Evolutionary conservation across 2,797 vertebrate species (phyloP).

Genomic region (Distichodus sexfasciatus): DNA sequence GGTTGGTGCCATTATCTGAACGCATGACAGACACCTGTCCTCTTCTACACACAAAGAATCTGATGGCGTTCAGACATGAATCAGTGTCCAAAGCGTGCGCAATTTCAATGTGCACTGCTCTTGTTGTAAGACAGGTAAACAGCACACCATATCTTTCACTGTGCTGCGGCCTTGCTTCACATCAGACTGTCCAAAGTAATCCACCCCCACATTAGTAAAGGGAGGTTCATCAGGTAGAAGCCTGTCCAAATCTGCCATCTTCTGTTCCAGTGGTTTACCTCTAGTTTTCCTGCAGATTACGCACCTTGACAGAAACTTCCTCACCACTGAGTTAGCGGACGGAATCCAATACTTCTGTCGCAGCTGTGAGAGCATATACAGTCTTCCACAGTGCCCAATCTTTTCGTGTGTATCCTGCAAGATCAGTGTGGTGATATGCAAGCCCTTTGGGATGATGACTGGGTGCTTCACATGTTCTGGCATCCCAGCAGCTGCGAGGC

Average conservation of each 20-base stretch:
- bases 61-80: constrained; percentile 6
- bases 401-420: constrained; percentile 27
- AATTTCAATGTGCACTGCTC: constrained; percentile 24
- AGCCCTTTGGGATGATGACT: constrained; percentile 25
- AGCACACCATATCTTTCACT: constrained; percentile 13
- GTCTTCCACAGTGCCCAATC: constrained; percentile 27
- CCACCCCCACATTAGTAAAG: constrained; percentile 2
- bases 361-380: constrained; percentile 33
- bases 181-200: background rate
- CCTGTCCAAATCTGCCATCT: constrained; percentile 31
- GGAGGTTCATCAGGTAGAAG: constrained; percentile 24
- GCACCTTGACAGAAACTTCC: constrained; percentile 15
- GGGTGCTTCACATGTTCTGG: constrained; percentile 35
- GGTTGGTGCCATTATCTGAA: constrained; percentile 3
- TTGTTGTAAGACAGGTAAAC: constrained; percentile 10
- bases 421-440: constrained; percentile 25
- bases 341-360: constrained; percentile 19
- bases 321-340: constrained; percentile 9
- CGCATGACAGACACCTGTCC: constrained; percentile 3
- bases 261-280: background rate
- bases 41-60: constrained; percentile 13
- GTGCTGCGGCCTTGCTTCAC: background rate
- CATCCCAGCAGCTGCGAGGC: constrained; percentile 2
- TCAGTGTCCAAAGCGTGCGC: constrained; percentile 10
- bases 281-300: background rate